phyloP scores from a whole-genome alignment of 2,113 vertebrate species.

The Sebastes schlegelii region DNA sequence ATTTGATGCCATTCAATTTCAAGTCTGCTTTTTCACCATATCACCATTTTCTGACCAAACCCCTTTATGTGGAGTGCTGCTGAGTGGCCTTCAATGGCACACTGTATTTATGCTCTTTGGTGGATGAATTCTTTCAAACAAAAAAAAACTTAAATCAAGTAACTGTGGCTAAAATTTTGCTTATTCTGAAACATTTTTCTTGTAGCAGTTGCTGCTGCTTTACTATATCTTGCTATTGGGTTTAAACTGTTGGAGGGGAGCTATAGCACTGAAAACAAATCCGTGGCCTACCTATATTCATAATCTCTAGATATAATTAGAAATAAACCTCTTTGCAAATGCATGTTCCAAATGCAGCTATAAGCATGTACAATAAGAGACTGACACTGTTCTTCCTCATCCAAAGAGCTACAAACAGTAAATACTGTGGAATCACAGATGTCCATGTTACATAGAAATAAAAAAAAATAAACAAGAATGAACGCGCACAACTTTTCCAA shows the following conservation, averaged over 20 bases:
- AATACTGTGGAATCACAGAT: neutral
- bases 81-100: neutral
- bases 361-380: neutral
- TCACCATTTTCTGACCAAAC: neutral
- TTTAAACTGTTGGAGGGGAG: neutral
- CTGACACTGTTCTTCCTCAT: neutral
- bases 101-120: neutral
- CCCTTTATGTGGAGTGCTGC: neutral
- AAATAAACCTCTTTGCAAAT: neutral
- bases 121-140: neutral
- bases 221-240: neutral
- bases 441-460: neutral
- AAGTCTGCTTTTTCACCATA: neutral
- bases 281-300: neutral
- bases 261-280: neutral
- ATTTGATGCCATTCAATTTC: neutral
- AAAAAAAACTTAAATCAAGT: neutral
- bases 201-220: neutral
- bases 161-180: no score
- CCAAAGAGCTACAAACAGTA: neutral
- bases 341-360: no score
- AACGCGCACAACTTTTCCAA: constrained; percentile 49
- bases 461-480: neutral
- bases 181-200: neutral
- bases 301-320: neutral